These are phyloP conservation scores for Oncorhynchus tshawytscha DNA, from an alignment of 2,113 vertebrate genomes.

Conservation along the genomic window DNA sequence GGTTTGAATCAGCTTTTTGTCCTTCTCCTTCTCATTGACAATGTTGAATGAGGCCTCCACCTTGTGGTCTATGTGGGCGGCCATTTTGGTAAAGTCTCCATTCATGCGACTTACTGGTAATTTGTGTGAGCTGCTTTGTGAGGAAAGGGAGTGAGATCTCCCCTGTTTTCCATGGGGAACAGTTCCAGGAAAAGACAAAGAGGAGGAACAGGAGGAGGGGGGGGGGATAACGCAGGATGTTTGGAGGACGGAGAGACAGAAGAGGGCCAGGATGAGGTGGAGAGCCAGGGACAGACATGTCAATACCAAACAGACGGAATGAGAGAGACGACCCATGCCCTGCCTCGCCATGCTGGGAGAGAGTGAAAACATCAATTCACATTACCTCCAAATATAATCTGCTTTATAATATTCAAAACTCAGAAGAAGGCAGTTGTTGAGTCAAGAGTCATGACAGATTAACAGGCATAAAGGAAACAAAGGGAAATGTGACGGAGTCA, in stretches of 20 bases:
- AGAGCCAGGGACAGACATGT: conserved; percentile 70
- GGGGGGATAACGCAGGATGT: conserved; percentile 50
- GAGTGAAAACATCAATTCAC: background rate
- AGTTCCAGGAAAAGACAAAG: background rate
- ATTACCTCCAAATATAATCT: background rate
- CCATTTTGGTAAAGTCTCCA: conserved; percentile 9
- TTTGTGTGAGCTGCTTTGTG: conserved; percentile 38
- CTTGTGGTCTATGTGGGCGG: background rate
- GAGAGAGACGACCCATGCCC: conserved; percentile 63
- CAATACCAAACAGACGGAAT: conserved; percentile 69
- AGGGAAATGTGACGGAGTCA: background rate
- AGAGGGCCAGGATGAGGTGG: conserved; percentile 72
- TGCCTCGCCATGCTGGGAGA: conserved; percentile 55
- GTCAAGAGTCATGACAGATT: background rate
- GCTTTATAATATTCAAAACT: too few relatives aligned
- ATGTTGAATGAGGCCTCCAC: background rate
- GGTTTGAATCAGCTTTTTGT: conserved; percentile 16
- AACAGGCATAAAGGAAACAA: background rate
- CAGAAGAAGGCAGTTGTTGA: too few relatives aligned
- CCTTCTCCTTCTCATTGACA: background rate
- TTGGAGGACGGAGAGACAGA: conserved; percentile 56
- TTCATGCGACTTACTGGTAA: conserved; percentile 17
- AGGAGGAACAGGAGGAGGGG: conserved; percentile 32
- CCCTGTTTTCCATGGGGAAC: background rate
- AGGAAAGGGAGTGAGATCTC: background rate